A percentile compares a stretch with the other conserved stretches of the same genome.
Conservation (phyloP, 92 coral and sea anemone genomes). For the Diadumene lineata region DNA sequence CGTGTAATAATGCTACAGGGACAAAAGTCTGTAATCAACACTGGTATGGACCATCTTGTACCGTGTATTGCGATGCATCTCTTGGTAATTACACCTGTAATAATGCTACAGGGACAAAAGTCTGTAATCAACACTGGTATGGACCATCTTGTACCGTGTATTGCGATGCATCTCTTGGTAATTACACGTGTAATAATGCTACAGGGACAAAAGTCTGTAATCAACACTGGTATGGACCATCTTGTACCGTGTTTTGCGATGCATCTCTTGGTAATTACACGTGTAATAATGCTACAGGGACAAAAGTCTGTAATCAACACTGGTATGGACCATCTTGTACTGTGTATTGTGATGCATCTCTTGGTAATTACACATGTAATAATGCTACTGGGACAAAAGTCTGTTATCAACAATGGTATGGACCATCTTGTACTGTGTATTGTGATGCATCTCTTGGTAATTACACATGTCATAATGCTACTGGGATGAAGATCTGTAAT, state of each 20-base stretch:
- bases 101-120: constrained; percentile 47
- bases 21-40: constrained; percentile 44
- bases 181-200: too few species aligned
- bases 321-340: constrained; percentile 53
- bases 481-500: too few species aligned
- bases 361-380: constrained; percentile 41
- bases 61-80: constrained; percentile 47
- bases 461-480: too few species aligned
- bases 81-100: constrained; percentile 61
- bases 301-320: constrained; percentile 20
- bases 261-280: constrained; percentile 36
- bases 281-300: constrained; percentile 41
- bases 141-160: constrained; percentile 58
- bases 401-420: constrained; percentile 35
- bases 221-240: constrained; percentile 51
- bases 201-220: constrained; percentile 41
- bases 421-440: constrained; percentile 19
- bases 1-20: constrained; percentile 65
- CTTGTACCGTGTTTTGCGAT: constrained; percentile 31
- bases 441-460: constrained; percentile 19
- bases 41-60: constrained; percentile 76
- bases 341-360: constrained; percentile 33
- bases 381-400: constrained; percentile 41
- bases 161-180: too few species aligned
- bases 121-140: constrained; percentile 72